phyloP scores from a whole-genome alignment of 2,113 vertebrate genomes.

The Thalassoma bifasciatum region DNA sequence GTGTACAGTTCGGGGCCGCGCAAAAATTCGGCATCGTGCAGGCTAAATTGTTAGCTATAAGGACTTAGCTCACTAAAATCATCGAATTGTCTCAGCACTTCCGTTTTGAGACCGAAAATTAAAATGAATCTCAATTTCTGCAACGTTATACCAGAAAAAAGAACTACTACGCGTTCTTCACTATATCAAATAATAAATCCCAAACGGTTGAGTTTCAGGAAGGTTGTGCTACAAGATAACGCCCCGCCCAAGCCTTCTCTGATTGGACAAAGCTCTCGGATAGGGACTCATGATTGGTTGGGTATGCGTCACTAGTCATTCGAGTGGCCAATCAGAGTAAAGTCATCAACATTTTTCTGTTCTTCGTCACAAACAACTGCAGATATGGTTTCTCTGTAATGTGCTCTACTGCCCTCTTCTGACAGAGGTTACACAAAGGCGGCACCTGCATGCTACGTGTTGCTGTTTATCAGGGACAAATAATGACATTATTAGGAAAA shows the following conservation, averaged over 20 bases:
- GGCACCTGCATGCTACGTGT: too few relatives aligned
- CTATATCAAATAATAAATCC: background rate
- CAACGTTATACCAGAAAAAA: background rate
- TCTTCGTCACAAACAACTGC: slow-evolving; percentile 18
- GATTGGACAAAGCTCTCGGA: slow-evolving; percentile 19
- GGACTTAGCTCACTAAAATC: slow-evolving; percentile 16
- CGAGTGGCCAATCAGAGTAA: slow-evolving; percentile 13
- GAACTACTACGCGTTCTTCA: background rate
- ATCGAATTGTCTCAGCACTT: background rate
- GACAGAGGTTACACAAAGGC: fast-evolving
- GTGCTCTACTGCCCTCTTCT: slow-evolving; percentile 9
- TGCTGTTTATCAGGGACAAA: too few relatives aligned
- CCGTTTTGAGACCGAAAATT: background rate
- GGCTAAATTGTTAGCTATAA: slow-evolving; percentile 57
- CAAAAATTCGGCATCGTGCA: slow-evolving; percentile 89
- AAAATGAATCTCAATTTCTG: too few relatives aligned
- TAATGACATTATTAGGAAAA: too few relatives aligned
- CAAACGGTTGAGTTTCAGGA: slow-evolving; percentile 18
- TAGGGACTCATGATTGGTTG: slow-evolving; percentile 15
- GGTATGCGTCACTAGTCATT: fast-evolving
- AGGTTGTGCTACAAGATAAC: background rate
- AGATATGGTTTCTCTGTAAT: background rate
- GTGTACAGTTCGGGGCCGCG: slow-evolving; percentile 92
- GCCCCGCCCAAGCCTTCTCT: slow-evolving; percentile 1
- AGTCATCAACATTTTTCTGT: fast-evolving